These are phyloP conservation scores for Protomyctophum bolini DNA, from an alignment of 2,113 vertebrate species.

Conservation along the genomic window DNA sequence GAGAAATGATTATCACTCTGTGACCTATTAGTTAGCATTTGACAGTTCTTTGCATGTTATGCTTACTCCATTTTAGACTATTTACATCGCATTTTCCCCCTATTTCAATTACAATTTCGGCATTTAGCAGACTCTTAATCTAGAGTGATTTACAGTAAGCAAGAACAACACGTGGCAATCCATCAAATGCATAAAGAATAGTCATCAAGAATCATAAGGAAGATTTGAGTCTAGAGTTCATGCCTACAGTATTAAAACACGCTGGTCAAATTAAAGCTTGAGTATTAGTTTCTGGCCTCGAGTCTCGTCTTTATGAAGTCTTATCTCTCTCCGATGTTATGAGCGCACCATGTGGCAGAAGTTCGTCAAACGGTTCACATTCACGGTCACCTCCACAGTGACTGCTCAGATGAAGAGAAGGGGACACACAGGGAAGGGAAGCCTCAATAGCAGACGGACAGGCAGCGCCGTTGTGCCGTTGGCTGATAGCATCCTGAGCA, in stretches of 20 bases:
- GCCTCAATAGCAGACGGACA: not conserved
- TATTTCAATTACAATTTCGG: too few species aligned
- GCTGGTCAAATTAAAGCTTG: conserved; percentile 22
- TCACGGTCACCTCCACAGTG: not conserved
- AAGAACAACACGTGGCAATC: too few species aligned
- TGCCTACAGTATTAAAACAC: too few species aligned
- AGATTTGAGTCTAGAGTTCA: too few species aligned
- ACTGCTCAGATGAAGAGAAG: conserved; percentile 9
- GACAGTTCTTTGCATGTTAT: conserved; percentile 26
- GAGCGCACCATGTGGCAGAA: not conserved
- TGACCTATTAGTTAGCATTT: conserved; percentile 1
- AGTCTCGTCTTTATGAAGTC: not conserved
- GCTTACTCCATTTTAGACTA: not conserved
- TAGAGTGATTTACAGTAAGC: too few species aligned
- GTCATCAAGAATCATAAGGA: too few species aligned
- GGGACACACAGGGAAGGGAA: not conserved
- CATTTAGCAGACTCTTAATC: too few species aligned
- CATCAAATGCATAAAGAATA: too few species aligned
- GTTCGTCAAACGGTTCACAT: conserved; percentile 3
- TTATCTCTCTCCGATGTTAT: not conserved
- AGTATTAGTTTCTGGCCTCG: conserved; percentile 12
- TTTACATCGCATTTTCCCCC: too few species aligned
- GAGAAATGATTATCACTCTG: conserved; percentile 4
- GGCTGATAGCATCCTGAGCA: not conserved
- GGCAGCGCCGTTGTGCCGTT: not conserved